Evolutionary conservation across 2,113 vertebrate genomes (phyloP), one percentile per base, ranked within the genome.

Genomic region (Gallinago media): DNA sequence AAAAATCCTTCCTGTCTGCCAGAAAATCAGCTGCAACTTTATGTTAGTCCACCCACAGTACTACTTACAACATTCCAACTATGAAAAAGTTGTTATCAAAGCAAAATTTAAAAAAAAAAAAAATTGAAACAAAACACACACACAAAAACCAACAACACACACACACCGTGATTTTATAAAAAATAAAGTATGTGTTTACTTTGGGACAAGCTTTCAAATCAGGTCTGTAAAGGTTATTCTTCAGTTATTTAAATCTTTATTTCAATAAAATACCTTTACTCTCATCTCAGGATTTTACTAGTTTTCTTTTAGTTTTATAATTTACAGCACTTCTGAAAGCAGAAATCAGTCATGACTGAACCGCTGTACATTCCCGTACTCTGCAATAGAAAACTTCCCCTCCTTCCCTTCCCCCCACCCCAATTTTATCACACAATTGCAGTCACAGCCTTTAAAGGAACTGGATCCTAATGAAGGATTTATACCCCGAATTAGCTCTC

Each of bases 1-100:
- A 81, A 36, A 34, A 46, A 21, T 85, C 40, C 5, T 71, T 89
- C 34, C 63, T 88, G 32, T 66, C 65, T 42, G 73, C 25, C 18
- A 83, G 76, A 93, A 94, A 94, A 88, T 85, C 79, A 96, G 32
- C 50, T 85, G 42, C 11, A 89, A 66, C 13, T 26, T 90, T 85
- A 72, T 65, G 11, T 66, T 87, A 80, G 31, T 62, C 67, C 11
- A 61, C 34, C 11, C 18, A 49, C n/a, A 85, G 23, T 55, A 74
- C 14, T 8, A 29, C 38, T 93, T 82, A 72, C 4, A 88, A 38
- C 15, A 31, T 58, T 79, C 36, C 56, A 15, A 42, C 23, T 46
- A 56, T 27, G 42, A 14, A 91, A 34, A 19, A 12, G 7, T 52
- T 76, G 7, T 59, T 77, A 49, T 42, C 29, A 81, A 50, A 73